Conservation (phyloP, 1,140 invertebrate genomes). For the Eciton burchellii region DNA sequence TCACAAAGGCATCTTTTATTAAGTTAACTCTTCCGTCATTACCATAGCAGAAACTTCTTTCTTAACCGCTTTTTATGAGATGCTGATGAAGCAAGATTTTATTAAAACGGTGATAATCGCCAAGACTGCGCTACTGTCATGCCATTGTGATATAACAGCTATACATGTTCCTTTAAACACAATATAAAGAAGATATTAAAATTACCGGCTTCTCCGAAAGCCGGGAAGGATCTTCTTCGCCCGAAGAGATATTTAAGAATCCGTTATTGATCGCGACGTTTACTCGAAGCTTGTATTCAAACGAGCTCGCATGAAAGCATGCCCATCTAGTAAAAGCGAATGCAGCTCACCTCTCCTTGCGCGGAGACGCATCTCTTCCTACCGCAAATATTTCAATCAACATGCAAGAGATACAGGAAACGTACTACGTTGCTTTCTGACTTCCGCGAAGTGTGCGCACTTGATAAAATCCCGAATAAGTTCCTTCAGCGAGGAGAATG, state of each 20-base stretch:
- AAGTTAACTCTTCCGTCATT: conserved; percentile 51
- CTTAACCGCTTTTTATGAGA: conserved; percentile 50
- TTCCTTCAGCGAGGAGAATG: not conserved
- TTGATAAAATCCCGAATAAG: conserved; percentile 10
- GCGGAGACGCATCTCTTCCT: not conserved
- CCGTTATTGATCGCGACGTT: not conserved
- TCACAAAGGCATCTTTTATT: conserved; percentile 45
- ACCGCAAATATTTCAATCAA: not conserved
- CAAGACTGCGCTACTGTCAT: conserved; percentile 46
- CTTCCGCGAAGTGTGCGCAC: conserved; percentile 3
- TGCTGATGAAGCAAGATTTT: conserved; percentile 55
- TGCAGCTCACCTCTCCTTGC: not conserved
- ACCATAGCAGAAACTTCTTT: conserved; percentile 41
- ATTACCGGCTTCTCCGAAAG: conserved; percentile 15
- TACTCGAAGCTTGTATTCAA: conserved; percentile 4
- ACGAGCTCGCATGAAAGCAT: conserved; percentile 6
- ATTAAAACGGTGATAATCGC: conserved; percentile 56
- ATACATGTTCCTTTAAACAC: conserved; percentile 13
- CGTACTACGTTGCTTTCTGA: conserved; percentile 1
- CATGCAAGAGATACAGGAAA: not conserved
- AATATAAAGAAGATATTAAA: conserved; percentile 43
- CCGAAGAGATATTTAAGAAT: conserved; percentile 17
- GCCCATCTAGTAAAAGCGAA: not conserved
- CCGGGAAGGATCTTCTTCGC: too few relatives aligned
- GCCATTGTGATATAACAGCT: conserved; percentile 5